phyloP scores from a whole-genome alignment of 2,797 vertebrate genomes.

The Onychomys torridus region DNA sequence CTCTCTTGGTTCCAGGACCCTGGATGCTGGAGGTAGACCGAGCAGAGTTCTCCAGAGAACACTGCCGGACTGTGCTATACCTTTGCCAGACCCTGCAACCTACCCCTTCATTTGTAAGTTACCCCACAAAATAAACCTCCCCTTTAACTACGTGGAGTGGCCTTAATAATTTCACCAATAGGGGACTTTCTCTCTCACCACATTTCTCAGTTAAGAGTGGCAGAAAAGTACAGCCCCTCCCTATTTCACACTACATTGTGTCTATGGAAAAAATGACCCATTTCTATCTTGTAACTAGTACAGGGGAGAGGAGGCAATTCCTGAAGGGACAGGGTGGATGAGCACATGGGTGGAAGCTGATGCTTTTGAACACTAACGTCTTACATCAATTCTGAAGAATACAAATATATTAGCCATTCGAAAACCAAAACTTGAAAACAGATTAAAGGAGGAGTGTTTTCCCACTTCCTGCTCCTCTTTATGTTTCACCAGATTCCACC shows the following conservation, averaged over 20 bases:
- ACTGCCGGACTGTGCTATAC: no score
- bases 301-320: background rate
- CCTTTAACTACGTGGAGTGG: no score
- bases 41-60: no score
- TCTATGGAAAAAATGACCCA: background rate
- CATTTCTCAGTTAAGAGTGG: background rate
- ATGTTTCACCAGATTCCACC: background rate
- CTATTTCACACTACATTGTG: background rate
- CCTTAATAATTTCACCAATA: no score
- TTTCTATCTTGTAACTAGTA: background rate
- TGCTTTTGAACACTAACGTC: background rate
- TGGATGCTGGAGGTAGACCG: no score
- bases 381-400: constrained; percentile 22
- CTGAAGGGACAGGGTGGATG: background rate
- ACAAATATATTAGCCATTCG: constrained; percentile 6
- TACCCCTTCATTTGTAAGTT: no score
- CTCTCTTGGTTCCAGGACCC: no score
- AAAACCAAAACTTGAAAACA: constrained; percentile 41
- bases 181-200: background rate
- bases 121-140: no score
- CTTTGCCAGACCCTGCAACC: no score
- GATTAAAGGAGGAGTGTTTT: background rate
- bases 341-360: background rate
- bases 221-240: background rate
- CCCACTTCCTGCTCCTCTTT: background rate